Evolutionary conservation across 2,113 vertebrate genomes (phyloP).

Genomic region (Bujurquina vittata): DNA sequence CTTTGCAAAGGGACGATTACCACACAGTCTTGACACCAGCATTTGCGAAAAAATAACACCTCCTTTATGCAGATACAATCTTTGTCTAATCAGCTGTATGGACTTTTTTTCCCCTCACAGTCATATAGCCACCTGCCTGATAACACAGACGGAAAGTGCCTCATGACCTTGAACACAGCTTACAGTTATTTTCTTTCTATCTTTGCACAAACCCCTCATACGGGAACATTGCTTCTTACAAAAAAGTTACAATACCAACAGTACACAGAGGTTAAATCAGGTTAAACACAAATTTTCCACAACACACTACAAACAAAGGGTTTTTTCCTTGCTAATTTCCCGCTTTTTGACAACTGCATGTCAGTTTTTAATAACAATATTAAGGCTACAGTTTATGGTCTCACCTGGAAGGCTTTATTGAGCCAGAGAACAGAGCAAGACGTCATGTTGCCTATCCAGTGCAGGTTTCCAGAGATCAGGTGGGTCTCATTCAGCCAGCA

Average conservation of each 20-base stretch:
- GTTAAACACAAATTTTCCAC: neutral
- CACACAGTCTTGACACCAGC: neutral
- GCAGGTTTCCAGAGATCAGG: slow-evolving; percentile 94
- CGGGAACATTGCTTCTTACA: no score
- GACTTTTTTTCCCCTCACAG: neutral
- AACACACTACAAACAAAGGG: neutral
- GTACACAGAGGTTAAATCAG: neutral
- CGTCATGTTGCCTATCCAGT: slow-evolving; percentile 94
- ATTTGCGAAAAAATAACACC: neutral
- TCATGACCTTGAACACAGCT: neutral
- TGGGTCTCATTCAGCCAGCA: slow-evolving; percentile 98
- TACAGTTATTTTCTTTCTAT: neutral
- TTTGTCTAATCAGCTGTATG: neutral
- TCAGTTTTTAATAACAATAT: neutral
- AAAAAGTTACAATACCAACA: no score
- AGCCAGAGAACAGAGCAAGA: slow-evolving; percentile 98
- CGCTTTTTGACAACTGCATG: neutral
- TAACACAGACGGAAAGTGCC: neutral
- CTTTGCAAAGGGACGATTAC: neutral
- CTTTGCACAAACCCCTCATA: neutral
- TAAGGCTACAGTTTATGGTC: neutral
- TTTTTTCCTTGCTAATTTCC: neutral
- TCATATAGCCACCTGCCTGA: neutral
- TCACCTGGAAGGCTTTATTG: slow-evolving; percentile 97
- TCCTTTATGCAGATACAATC: neutral